phyloP scores from a whole-genome alignment of 2,888 invertebrate species.

The Tinea trinotella region DNA sequence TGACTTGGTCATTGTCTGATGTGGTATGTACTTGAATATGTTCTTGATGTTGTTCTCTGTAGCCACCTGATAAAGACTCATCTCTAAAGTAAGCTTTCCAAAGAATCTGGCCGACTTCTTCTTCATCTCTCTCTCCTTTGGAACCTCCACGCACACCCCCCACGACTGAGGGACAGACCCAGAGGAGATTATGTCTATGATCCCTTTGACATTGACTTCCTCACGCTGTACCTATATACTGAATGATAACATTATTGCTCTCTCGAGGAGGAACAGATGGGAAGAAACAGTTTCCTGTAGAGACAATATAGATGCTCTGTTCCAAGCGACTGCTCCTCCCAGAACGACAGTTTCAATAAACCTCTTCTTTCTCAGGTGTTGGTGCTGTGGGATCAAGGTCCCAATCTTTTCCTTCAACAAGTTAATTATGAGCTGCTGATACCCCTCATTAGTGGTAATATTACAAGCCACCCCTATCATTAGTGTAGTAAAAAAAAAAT shows the following conservation, averaged over 20 bases:
- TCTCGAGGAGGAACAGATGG: too few species aligned
- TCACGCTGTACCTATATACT: conserved; percentile 18
- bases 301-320: background rate
- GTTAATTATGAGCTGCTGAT: background rate
- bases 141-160: too few species aligned
- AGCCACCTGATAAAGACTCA: conserved; percentile 21
- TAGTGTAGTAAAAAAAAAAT: too few species aligned
- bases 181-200: too few species aligned
- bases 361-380: background rate
- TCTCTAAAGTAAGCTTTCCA: conserved; percentile 21
- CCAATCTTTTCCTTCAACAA: conserved; percentile 8
- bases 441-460: background rate
- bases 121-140: conserved; percentile 22
- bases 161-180: too few species aligned
- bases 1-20: conserved; percentile 21
- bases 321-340: conserved; percentile 8
- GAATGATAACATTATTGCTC: conserved; percentile 19
- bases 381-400: background rate
- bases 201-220: conserved; percentile 21
- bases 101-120: conserved; percentile 22
- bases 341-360: background rate
- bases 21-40: too few species aligned
- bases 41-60: too few species aligned
- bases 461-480: background rate
- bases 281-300: background rate